Percentiles rank a stretch among this genome's conserved stretches.
Evolutionary conservation across 1,140 invertebrate genomes (phyloP).

Genomic region (Arion vulgaris): DNA sequence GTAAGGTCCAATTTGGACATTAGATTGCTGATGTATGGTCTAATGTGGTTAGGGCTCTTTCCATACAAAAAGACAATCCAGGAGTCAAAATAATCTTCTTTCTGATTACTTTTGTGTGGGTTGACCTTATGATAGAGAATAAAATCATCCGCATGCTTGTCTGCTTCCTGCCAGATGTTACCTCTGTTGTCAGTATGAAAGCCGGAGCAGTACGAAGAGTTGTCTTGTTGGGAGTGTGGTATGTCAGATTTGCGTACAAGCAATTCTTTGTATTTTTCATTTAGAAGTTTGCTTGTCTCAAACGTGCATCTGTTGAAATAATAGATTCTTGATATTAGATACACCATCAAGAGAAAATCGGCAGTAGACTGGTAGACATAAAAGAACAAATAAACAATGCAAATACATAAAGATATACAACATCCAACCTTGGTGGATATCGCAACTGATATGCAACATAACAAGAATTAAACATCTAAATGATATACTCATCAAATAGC

Average conservation of each 20-base stretch:
- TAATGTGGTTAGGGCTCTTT: conserved; percentile 46
- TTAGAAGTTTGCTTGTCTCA: conserved; percentile 47
- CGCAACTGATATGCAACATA: no score
- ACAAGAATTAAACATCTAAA: no score
- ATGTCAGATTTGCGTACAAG: conserved; percentile 45
- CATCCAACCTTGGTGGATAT: no score
- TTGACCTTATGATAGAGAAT: conserved; percentile 58
- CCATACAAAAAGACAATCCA: conserved; percentile 59
- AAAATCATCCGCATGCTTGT: conserved; percentile 58
- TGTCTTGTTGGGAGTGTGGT: conserved; percentile 41
- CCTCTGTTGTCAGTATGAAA: conserved; percentile 55
- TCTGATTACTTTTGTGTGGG: conserved; percentile 11
- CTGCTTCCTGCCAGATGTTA: conserved; percentile 59
- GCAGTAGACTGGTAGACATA: no score
- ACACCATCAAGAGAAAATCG: no score
- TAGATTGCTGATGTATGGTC: conserved; percentile 50
- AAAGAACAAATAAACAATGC: no score
- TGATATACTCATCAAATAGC: no score
- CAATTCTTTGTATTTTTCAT: conserved; percentile 44
- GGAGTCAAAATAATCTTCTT: conserved; percentile 37
- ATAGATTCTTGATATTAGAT: no score
- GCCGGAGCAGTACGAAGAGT: conserved; percentile 53
- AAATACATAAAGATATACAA: no score
- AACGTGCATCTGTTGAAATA: conserved; percentile 43
- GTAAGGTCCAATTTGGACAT: conserved; percentile 49